Percentiles rank a stretch among this genome's conserved stretches.
Conservation (phyloP, 1,140 invertebrate species). For the Linepithema humile region DNA sequence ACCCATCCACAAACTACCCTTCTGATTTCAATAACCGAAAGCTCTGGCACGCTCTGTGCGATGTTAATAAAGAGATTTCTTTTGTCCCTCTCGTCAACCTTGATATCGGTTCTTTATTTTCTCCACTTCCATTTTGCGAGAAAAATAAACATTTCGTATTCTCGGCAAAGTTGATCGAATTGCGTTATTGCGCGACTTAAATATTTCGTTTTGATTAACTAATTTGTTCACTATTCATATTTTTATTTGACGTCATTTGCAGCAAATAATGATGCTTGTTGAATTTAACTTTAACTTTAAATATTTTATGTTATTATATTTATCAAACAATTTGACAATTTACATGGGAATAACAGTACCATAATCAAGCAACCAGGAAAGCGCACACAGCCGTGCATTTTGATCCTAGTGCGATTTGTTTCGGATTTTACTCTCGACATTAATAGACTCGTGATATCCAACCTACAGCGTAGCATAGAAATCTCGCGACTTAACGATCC, state of each 20-base stretch:
- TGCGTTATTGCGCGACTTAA: neutral
- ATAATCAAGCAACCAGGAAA: neutral
- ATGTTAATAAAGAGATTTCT: slow-evolving; percentile 82
- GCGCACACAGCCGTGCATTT: neutral
- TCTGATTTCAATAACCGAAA: slow-evolving; percentile 81
- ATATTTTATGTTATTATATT: neutral
- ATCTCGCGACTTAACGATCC: slow-evolving; percentile 57
- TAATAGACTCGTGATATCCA: neutral
- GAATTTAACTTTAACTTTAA: neutral
- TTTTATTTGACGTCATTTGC: neutral
- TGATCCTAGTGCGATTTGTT: neutral
- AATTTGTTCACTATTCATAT: neutral
- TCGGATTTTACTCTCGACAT: slow-evolving; percentile 36
- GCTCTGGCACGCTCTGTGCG: slow-evolving; percentile 66
- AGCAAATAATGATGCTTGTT: neutral
- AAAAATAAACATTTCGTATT: neutral
- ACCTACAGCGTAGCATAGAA: slow-evolving; percentile 15
- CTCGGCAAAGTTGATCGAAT: neutral
- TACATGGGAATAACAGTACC: neutral
- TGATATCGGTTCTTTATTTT: neutral
- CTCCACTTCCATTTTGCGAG: neutral
- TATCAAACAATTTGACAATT: neutral
- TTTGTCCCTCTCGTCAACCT: slow-evolving; percentile 38
- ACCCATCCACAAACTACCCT: slow-evolving; percentile 62
- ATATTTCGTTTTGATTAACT: neutral